Percentiles rank a stretch among this genome's conserved stretches.
phyloP scores from a whole-genome alignment of 2,113 vertebrate genomes.

The Peromyscus californicus region DNA sequence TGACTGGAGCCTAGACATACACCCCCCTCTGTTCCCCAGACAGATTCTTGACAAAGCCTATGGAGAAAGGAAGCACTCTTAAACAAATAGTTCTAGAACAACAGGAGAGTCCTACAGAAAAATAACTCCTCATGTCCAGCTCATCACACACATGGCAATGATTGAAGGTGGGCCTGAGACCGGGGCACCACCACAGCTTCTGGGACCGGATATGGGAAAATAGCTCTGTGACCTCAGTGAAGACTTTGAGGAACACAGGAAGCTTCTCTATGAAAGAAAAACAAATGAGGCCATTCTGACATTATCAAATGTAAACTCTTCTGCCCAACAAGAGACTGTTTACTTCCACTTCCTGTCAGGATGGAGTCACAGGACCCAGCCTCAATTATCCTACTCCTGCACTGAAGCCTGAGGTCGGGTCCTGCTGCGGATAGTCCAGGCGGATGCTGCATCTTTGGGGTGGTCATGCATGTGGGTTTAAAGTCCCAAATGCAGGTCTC shows the following conservation, averaged over 20 bases:
- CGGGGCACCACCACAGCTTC: not conserved
- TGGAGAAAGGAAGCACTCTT: not conserved
- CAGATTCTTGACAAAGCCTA: not conserved
- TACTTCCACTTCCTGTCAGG: accelerated
- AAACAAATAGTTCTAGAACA: not conserved
- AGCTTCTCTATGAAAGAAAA: not conserved
- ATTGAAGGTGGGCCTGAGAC: accelerated
- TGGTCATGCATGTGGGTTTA: accelerated
- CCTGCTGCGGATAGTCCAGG: accelerated
- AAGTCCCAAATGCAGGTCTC: not conserved
- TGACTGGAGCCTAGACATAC: not conserved
- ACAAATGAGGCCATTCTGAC: not conserved
- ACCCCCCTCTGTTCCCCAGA: accelerated
- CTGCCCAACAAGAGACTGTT: not conserved
- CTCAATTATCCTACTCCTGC: not conserved
- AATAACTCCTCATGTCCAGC: too few species aligned
- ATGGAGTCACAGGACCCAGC: not conserved
- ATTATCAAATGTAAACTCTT: not conserved
- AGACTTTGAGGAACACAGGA: not conserved
- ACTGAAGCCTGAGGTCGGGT: too few species aligned
- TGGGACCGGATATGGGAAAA: accelerated
- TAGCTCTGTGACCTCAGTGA: too few species aligned
- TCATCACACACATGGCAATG: accelerated
- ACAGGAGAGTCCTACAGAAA: not conserved
- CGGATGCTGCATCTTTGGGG: accelerated